phyloP scores from a whole-genome alignment of 2,888 invertebrate species.

The Aphidius colemani region DNA sequence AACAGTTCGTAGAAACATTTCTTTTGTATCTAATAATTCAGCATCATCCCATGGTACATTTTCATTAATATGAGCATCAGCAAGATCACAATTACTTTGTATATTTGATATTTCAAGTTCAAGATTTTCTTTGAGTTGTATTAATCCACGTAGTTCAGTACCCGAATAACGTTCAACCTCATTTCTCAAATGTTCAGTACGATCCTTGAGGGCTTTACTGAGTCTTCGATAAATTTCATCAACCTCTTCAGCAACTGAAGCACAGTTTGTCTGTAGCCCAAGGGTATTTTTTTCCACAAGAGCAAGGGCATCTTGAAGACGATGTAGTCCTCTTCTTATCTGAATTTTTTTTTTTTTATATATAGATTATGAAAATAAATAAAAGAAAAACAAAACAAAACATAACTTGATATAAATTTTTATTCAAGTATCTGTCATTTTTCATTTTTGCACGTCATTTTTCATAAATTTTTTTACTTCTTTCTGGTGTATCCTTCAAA shows the following conservation, averaged over 20 bases:
- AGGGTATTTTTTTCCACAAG: conserved; percentile 87
- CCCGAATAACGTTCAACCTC: conserved; percentile 92
- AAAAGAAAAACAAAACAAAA: no score
- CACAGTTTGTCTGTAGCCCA: conserved; percentile 86
- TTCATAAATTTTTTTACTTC: not conserved
- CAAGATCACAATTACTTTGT: conserved; percentile 93
- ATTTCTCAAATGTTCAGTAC: conserved; percentile 82
- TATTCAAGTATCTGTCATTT: no score
- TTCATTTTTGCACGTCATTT: conserved; percentile 3
- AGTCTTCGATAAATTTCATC: conserved; percentile 89
- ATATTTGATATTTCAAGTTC: conserved; percentile 95
- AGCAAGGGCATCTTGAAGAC: conserved; percentile 83
- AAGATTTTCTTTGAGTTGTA: conserved; percentile 88
- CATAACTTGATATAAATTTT: no score
- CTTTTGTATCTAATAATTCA: conserved; percentile 92
- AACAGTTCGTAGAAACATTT: conserved; percentile 93
- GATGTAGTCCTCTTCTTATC: conserved; percentile 84
- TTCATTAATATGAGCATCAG: conserved; percentile 91
- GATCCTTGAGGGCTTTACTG: conserved; percentile 86
- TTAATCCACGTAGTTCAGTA: conserved; percentile 84
- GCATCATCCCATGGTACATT: conserved; percentile 91
- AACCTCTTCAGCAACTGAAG: conserved; percentile 89
- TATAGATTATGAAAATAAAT: no score
- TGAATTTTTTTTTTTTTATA: conserved; percentile 44
- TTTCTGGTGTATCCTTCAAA: no score